phyloP scores from a whole-genome alignment of 1,140 invertebrate genomes.

The Drosophila novamexicana region DNA sequence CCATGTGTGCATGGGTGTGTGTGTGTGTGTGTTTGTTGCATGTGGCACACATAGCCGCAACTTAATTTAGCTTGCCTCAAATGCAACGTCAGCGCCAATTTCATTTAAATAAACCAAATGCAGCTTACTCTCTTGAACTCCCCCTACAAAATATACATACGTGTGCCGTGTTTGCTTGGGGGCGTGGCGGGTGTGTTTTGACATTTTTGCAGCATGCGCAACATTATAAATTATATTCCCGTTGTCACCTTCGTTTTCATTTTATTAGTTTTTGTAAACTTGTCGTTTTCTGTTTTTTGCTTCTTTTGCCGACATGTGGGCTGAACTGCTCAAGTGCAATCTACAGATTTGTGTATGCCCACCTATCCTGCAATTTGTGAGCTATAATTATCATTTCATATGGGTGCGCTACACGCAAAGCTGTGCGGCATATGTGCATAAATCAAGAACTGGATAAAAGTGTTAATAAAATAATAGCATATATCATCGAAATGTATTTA shows the following conservation, averaged over 20 bases:
- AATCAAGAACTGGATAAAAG: conserved; percentile 16
- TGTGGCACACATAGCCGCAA: conserved; percentile 66
- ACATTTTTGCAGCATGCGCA: conserved; percentile 73
- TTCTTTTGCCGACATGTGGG: conserved; percentile 63
- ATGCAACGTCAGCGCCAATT: conserved; percentile 62
- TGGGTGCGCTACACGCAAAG: conserved; percentile 38
- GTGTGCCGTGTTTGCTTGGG: conserved; percentile 26
- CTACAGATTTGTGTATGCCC: conserved; percentile 57
- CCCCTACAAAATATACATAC: conserved; percentile 22
- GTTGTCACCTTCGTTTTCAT: conserved; percentile 68
- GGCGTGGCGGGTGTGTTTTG: conserved; percentile 66
- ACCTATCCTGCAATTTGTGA: conserved; percentile 64
- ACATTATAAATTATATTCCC: conserved; percentile 78
- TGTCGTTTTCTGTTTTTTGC: neutral
- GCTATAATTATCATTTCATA: conserved; percentile 56
- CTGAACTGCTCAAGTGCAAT: conserved; percentile 71
- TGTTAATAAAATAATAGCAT: conserved; percentile 40
- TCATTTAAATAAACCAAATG: conserved; percentile 70
- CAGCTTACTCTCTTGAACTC: conserved; percentile 66
- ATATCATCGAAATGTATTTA: neutral
- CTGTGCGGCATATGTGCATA: conserved; percentile 17
- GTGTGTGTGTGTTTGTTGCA: conserved; percentile 37
- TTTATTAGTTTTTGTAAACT: conserved; percentile 48
- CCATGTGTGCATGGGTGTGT: too few species aligned
- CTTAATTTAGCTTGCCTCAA: conserved; percentile 71